Conservation (phyloP, 2,113 vertebrate genomes). For the Trematocara unimaculatum region DNA sequence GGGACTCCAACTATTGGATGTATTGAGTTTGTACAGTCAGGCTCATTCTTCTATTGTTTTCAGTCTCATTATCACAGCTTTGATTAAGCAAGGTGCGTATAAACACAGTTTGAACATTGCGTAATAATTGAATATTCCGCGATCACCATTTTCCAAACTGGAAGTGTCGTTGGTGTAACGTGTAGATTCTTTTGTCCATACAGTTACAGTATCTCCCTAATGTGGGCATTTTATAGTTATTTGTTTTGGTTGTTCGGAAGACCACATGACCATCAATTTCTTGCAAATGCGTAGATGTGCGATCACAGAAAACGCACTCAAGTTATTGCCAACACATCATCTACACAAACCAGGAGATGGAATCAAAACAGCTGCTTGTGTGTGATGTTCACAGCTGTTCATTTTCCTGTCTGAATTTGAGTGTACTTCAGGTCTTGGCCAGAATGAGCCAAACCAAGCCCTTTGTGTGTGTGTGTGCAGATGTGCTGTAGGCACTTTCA, state of each 20-base stretch:
- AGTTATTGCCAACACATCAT: neutral
- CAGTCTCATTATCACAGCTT: neutral
- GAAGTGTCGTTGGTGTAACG: neutral
- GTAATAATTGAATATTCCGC: neutral
- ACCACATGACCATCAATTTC: neutral
- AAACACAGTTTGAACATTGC: neutral
- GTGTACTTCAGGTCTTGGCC: neutral
- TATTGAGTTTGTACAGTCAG: neutral
- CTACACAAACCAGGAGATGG: neutral
- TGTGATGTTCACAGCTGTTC: neutral
- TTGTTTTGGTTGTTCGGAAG: neutral
- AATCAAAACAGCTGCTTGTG: neutral
- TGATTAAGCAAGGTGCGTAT: neutral
- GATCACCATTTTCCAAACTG: neutral
- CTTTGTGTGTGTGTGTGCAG: rapidly evolving
- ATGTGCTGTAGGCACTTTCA: neutral
- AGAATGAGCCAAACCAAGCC: neutral
- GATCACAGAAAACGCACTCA: neutral
- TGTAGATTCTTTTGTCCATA: neutral
- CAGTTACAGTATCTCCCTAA: neutral
- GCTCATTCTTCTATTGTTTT: neutral
- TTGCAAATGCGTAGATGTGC: neutral
- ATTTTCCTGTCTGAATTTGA: neutral
- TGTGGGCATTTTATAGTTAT: neutral
- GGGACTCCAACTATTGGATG: neutral